Evolutionary conservation across 2,113 vertebrate species (phyloP).

Genomic region (Enhydra lutris): DNA sequence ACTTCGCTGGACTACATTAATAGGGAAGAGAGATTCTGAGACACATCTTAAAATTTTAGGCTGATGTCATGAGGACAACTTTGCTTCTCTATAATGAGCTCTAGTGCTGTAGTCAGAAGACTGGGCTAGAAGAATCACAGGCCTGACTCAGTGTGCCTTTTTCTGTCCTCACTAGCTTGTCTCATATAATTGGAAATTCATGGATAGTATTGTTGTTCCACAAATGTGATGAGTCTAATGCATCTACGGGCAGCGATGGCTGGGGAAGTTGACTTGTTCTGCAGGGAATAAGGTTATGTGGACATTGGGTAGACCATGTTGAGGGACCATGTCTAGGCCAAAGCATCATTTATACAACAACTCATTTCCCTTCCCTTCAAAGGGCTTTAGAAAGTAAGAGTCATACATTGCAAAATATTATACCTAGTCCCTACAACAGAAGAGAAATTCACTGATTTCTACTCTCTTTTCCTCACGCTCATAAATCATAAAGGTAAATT

Average conservation of each 20-base stretch:
- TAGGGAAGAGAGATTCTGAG: background rate
- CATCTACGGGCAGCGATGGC: background rate
- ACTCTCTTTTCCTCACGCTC: slow-evolving; percentile 49
- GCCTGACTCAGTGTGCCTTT: background rate
- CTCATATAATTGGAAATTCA: background rate
- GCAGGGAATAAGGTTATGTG: background rate
- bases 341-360: background rate
- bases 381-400: background rate
- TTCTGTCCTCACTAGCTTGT: background rate
- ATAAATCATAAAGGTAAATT: slow-evolving; percentile 78
- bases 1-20: background rate
- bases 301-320: background rate
- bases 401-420: background rate
- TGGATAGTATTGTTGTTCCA: background rate
- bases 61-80: background rate
- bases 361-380: background rate
- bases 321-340: background rate
- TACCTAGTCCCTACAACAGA: background rate
- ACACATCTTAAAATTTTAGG: background rate
- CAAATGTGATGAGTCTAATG: background rate
- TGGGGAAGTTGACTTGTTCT: background rate
- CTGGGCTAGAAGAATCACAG: background rate
- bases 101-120: background rate
- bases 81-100: background rate
- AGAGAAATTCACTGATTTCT: slow-evolving; percentile 47